A percentile compares a stretch with the other conserved stretches of the same genome.
phyloP scores from a whole-genome alignment of 2,888 invertebrate species.

The Callinectes sapidus region DNA sequence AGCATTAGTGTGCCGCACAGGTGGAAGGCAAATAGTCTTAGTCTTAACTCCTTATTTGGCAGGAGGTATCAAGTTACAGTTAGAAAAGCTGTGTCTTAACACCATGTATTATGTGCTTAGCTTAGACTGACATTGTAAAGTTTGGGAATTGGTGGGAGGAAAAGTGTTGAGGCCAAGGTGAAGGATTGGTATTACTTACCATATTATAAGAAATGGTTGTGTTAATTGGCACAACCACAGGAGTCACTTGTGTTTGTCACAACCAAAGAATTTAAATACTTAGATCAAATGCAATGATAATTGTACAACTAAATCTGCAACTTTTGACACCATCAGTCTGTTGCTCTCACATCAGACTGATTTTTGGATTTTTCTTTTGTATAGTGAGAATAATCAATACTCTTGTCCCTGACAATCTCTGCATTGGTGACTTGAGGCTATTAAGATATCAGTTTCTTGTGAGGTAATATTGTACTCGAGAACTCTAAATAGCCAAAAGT shows the following conservation, averaged over 20 bases:
- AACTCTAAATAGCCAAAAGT: slow-evolving; percentile 29
- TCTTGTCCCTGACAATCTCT: slow-evolving; percentile 23
- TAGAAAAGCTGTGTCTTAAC: slow-evolving; percentile 21
- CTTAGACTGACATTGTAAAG: neutral
- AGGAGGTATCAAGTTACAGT: neutral
- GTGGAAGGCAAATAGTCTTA: slow-evolving; percentile 33
- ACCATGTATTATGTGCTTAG: slow-evolving; percentile 10
- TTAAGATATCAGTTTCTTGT: slow-evolving; percentile 25
- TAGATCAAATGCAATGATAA: neutral
- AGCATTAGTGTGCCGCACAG: neutral
- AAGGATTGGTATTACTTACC: neutral
- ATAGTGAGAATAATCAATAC: neutral
- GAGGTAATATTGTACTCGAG: slow-evolving; percentile 56
- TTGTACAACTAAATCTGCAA: neutral
- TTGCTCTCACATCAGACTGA: neutral
- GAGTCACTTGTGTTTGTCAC: slow-evolving; percentile 6
- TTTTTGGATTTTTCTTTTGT: neutral
- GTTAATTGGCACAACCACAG: neutral
- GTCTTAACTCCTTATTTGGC: slow-evolving; percentile 10
- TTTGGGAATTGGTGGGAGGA: neutral
- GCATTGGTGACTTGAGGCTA: neutral
- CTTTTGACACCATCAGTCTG: neutral
- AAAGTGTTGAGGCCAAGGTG: neutral
- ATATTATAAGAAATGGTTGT: neutral
- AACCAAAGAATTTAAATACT: neutral